Base-by-base conservation (phyloP, 2,797 vertebrate species). In the Gastrophryne carolinensis region DNA sequence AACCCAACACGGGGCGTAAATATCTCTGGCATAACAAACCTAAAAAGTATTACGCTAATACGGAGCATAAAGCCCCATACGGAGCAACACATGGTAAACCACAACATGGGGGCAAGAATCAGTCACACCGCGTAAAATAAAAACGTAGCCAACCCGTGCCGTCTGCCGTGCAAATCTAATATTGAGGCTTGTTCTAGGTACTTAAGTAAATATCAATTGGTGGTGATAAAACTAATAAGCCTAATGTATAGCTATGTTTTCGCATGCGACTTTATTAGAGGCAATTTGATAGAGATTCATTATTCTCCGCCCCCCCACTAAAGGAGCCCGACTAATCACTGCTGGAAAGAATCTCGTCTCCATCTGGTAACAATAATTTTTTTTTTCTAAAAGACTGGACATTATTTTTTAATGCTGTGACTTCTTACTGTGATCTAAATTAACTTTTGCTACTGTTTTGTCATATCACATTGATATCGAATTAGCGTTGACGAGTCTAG, bases 311-410 rank as follows among this genome's bases (percentile, higher is more conserved):
- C 88, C 89, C 88, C 88, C 85, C n/a, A n/a, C n/a, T 81, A n/a
- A n/a, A 82, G 81, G 83, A 89, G 88, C 86, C 81, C 84, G 89
- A 86, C 82, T 86, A 87, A 87, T 90, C 84, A 85, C 81, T 83
- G 83, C 84, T 91, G 89, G 89, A 89, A 90, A 87, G 90, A 92
- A 91, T 88, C 88, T 91, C 89, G 85, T 89, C 90, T 92, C 92
- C 91, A 93, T 93, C 90, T 92, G 90, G 89, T 92, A 91, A 90
- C 90, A 93, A 92, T 92, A 93, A 91, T 92, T 86, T 94, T 93
- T 92, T 86, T 94, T 93, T 93, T 94, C 90, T 70, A 77, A 77
- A 70, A 64, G 74, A 64, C 66, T 93, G 91, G 89, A 92, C 91
- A 90, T 84, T 91, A 89, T 92, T 93, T 91, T 92, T 93, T 92